Evolutionary conservation across 2,888 invertebrate species (phyloP), one percentile per base, ranked within the genome.

Genomic region (Ectemnius cavifrons): DNA sequence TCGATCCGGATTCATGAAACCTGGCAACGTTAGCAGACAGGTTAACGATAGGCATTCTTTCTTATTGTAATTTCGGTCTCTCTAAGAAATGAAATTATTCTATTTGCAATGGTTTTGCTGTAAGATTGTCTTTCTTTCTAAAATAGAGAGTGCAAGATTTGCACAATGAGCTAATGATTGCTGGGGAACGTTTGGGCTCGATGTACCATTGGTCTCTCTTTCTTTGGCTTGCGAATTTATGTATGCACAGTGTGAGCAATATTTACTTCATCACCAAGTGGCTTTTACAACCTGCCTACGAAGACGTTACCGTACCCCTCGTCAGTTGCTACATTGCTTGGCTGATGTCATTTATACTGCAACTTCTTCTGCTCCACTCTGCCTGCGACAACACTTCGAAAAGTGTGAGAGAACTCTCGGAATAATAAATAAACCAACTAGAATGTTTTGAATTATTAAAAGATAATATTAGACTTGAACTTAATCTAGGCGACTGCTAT

Each of bases 201-300:
- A 45, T 87, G 2, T 86, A 86, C 56, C 84, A 85, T 1, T 88
- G 84, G 84, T 80, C 87, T 0, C 64, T 90, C 0, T 71, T 91
- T 37, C 58, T 89, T 2, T 90, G 89, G 87, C 74, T 90, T n/a
- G 73, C 72, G 2, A 89, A 86, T 79, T 77, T 91, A 20, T 78
- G 84, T 57, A 20, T 85, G 2, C 90, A 90, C 71, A 75, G 77
- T 47, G 85, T 90, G 11, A 78, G 80, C 71, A 85, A 87, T 77
- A 63, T 85, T 13, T 90, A 87, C 65, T 87, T 85, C 63, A 71
- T 89, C 23, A 78, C 82, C 49, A 68, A 80, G 23, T 85, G 82
- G 75, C 0, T 78, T 2, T 14, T 84, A 11, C 37, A 62, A 59
- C 65, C 72, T 1, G 2, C 69, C 5, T 62, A 49, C 14, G 6